A percentile compares a stretch with the other conserved stretches of the same genome.
phyloP scores from a whole-genome alignment of 2,888 invertebrate genomes.

The Patella ulyssiponensis region DNA sequence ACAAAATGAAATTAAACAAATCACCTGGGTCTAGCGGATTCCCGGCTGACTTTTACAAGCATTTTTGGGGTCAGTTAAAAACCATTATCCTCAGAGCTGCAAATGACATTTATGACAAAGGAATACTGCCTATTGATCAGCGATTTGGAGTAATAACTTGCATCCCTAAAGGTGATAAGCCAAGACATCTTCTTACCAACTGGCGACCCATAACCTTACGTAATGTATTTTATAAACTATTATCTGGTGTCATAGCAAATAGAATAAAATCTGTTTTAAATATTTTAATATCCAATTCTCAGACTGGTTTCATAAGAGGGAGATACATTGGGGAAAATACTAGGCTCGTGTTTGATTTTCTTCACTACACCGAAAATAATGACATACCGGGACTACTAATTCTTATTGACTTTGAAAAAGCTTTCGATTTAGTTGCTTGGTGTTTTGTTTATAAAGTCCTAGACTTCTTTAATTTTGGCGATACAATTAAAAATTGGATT shows the following conservation, averaged over 20 bases:
- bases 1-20: constrained; percentile 17
- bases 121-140: constrained; percentile 15
- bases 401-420: constrained; percentile 10
- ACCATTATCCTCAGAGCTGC: constrained; percentile 5
- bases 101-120: not conserved
- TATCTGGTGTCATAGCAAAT: too few species aligned
- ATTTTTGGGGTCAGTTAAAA: constrained; percentile 17
- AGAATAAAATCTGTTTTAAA: not conserved
- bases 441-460: not conserved
- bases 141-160: not conserved
- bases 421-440: constrained; percentile 1
- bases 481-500: too few species aligned
- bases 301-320: not conserved
- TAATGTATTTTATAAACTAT: too few species aligned
- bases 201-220: too few species aligned
- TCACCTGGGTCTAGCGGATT: constrained; percentile 15
- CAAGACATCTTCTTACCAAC: too few species aligned
- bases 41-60: constrained; percentile 13
- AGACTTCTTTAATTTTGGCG: too few species aligned
- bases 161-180: too few species aligned
- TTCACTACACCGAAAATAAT: not conserved
- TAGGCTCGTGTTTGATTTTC: not conserved
- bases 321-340: not conserved
- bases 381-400: not conserved
- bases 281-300: not conserved